Conservation (phyloP, 2,888 invertebrate genomes). For the Pelosia muscerda region DNA sequence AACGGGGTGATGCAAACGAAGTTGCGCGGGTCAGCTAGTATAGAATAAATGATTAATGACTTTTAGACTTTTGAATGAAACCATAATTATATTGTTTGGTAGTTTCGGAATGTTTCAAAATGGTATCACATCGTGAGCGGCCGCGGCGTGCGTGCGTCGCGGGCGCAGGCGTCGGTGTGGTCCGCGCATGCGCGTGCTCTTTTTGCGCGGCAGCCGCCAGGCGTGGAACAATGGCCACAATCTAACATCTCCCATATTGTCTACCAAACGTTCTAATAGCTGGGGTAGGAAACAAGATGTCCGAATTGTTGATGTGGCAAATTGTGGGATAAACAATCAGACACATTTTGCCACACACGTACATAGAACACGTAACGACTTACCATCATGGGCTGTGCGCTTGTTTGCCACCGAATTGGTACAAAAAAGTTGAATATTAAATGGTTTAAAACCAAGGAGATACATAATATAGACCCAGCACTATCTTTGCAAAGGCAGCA, state of each 20-base stretch:
- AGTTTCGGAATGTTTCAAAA: not conserved
- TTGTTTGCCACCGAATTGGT: too few species aligned
- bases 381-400: too few species aligned
- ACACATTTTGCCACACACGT: too few species aligned
- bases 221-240: constrained; percentile 70
- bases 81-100: too few species aligned
- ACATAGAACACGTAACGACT: too few species aligned
- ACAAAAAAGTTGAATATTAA: too few species aligned
- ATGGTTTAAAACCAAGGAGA: too few species aligned
- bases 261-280: constrained; percentile 76
- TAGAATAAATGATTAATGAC: too few species aligned
- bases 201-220: constrained; percentile 57
- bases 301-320: constrained; percentile 30
- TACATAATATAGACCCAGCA: not conserved
- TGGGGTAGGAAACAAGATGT: constrained; percentile 33
- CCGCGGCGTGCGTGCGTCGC: constrained; percentile 42
- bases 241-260: constrained; percentile 77
- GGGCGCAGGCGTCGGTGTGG: constrained; percentile 35
- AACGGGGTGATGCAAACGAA: too few species aligned
- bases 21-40: too few species aligned
- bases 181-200: constrained; percentile 47
- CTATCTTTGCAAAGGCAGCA: not conserved
- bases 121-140: constrained; percentile 35
- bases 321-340: not conserved
- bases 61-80: too few species aligned